Conservation (phyloP, 2,888 invertebrate genomes). For the Megamerina dolium region DNA sequence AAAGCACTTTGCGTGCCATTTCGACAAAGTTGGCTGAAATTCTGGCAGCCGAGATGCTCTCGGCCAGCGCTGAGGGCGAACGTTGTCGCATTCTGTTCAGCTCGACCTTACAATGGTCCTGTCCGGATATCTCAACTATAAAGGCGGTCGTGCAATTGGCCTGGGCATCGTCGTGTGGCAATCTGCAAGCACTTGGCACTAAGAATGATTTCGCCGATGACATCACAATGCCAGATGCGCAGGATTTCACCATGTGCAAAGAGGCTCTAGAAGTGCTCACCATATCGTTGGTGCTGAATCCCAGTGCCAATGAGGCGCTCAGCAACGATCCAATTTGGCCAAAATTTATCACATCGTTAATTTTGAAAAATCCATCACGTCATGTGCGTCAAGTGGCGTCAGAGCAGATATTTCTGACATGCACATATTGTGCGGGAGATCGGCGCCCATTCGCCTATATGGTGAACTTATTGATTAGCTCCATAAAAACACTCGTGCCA, state of each 20-base stretch:
- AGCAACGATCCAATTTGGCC: slow-evolving; percentile 82
- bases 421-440: slow-evolving; percentile 49
- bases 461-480: slow-evolving; percentile 44
- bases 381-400: slow-evolving; percentile 52
- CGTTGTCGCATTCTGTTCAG: slow-evolving; percentile 52
- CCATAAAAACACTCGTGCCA: slow-evolving; percentile 43
- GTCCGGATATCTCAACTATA: slow-evolving; percentile 68
- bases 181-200: slow-evolving; percentile 62
- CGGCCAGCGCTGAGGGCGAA: slow-evolving; percentile 51
- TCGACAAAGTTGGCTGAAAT: slow-evolving; percentile 77
- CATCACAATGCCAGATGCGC: slow-evolving; percentile 58
- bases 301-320: slow-evolving; percentile 75
- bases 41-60: slow-evolving; percentile 64
- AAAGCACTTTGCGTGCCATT: slow-evolving; percentile 77
- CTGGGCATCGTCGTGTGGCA: slow-evolving; percentile 72
- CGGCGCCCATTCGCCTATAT: slow-evolving; percentile 47
- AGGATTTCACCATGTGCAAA: slow-evolving; percentile 70
- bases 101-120: slow-evolving; percentile 60
- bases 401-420: slow-evolving; percentile 47
- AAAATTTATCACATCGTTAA: slow-evolving; percentile 79
- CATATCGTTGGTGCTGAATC: slow-evolving; percentile 81
- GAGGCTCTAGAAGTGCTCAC: slow-evolving; percentile 91
- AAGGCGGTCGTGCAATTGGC: slow-evolving; percentile 69
- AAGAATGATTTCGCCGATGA: slow-evolving; percentile 51
- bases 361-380: slow-evolving; percentile 74